phyloP scores from a whole-genome alignment of 2,888 invertebrate genomes.

The Scrobipalpa costella region DNA sequence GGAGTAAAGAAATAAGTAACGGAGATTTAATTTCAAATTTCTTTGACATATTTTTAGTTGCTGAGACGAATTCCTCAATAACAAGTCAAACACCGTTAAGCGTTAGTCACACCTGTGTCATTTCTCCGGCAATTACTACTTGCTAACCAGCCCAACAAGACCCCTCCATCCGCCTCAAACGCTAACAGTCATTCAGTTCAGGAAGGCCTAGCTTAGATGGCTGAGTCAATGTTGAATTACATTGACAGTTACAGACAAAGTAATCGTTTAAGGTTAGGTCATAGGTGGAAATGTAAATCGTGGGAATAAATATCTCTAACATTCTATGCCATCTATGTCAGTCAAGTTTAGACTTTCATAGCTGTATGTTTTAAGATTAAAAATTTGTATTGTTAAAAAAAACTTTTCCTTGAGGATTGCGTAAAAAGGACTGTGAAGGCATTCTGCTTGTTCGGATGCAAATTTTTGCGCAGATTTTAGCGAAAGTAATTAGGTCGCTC shows the following conservation, averaged over 20 bases:
- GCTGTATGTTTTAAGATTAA: background rate
- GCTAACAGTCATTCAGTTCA: conserved; percentile 19
- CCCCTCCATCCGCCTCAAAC: conserved; percentile 32
- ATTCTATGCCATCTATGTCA: conserved; percentile 2
- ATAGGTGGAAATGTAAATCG: conserved; percentile 65
- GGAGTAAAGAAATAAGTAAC: background rate
- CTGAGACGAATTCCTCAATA: conserved; percentile 21
- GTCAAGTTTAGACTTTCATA: background rate
- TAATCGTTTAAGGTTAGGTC: conserved; percentile 60
- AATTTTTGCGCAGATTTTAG: conserved; percentile 41
- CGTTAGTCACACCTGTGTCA: conserved; percentile 62
- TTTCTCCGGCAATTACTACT: conserved; percentile 63
- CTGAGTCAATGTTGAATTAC: conserved; percentile 50
- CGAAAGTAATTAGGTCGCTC: conserved; percentile 74
- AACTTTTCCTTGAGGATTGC: background rate
- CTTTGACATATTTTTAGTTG: background rate
- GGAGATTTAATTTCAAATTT: background rate
- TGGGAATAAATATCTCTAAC: conserved; percentile 53
- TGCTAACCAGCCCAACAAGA: conserved; percentile 46
- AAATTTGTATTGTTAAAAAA: background rate
- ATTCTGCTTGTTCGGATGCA: conserved; percentile 2
- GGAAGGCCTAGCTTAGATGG: conserved; percentile 48
- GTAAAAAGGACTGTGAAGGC: background rate
- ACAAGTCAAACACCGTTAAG: conserved; percentile 60
- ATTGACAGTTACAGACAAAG: conserved; percentile 70